Base-by-base conservation (phyloP, 2,113 vertebrate genomes). In the Epinephelus lanceolatus region DNA sequence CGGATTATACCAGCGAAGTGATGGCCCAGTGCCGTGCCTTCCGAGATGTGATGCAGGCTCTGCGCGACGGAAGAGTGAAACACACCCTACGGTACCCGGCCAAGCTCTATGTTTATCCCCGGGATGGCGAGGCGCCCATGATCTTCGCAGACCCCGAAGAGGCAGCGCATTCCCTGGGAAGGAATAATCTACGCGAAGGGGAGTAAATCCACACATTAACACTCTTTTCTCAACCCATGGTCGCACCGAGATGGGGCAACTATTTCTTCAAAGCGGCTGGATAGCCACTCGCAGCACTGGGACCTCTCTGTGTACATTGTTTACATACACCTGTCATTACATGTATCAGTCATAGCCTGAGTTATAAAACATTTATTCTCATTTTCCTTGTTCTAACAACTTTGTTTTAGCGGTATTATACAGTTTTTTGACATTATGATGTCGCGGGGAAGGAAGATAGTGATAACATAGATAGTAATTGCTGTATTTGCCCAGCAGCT, bases 91-190 rank as follows among this genome's bases (percentile, higher is more conserved):
- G 30, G 0, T 65, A 76, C 25, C 77, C 21, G 6, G 66, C 77
- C 19, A 70, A 25, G 57, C 76, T 71, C 18, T 40, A 60, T 23
- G 21, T 79, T 40, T 79, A 79, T 45, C 37, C 19, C 9, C 17
- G 27, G 7, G 57, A 71, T 13, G 14, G 47, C 0, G n/a, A 18
- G 3, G 33, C 27, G 11, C 27, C 56, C 13, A 27, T 0, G 45
- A 37, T 78, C 6, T 78, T 69, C 1, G 17, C 3, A 2, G 52
- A 78, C 55, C 53, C 25, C 2, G 60, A 23, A 19, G 55, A 60
- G 61, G 18, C 4, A n/a, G 33, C 11, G 2, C 21, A 2, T 17
- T 63, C 19, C 61, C 33, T 14, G 19, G 33, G 6, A 63, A 63
- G 33, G 61, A n/a, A 40, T n/a, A 63, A 40, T 5, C 18, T 13